Conservation (phyloP, 2,797 vertebrate species). For the Sparus aurata region DNA sequence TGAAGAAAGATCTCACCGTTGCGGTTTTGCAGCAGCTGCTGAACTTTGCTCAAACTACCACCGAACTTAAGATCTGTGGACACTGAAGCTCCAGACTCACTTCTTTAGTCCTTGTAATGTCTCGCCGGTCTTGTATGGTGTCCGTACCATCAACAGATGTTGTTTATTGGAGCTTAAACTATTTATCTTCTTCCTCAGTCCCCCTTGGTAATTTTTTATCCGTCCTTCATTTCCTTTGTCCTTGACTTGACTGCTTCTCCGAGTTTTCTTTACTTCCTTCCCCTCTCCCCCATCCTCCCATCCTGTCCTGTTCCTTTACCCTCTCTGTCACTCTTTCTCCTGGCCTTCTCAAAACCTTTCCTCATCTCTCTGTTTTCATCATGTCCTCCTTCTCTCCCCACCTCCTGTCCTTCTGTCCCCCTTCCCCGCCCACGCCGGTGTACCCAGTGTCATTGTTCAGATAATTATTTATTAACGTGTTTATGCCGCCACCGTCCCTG, state of each 20-base stretch:
- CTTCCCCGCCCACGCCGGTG: constrained; percentile 38
- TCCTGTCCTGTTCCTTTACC: constrained; percentile 43
- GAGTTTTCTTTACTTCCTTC: constrained; percentile 21
- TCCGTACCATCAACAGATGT: constrained; percentile 27
- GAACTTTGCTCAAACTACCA: constrained; percentile 21
- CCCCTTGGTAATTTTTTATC: constrained; percentile 10
- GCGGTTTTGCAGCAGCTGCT: constrained; percentile 4
- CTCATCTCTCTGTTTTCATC: constrained; percentile 30
- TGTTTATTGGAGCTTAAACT: constrained; percentile 22
- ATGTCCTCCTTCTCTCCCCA: constrained; percentile 29
- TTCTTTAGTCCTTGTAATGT: constrained; percentile 8
- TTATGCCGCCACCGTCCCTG: constrained; percentile 68
- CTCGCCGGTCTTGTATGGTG: not conserved
- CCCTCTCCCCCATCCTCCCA: not conserved
- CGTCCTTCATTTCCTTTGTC: constrained; percentile 26
- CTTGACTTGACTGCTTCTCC: constrained; percentile 32
- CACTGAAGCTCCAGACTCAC: constrained; percentile 6
- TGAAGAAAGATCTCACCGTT: constrained; percentile 12
- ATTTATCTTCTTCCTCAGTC: constrained; percentile 16
- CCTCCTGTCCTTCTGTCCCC: constrained; percentile 50
- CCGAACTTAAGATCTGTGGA: constrained; percentile 7
- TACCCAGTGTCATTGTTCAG: constrained; percentile 77
- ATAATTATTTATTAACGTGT: constrained; percentile 83
- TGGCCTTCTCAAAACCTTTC: constrained; percentile 34
- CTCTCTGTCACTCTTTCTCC: constrained; percentile 46